Base-by-base conservation (phyloP, 1,140 invertebrate species). In the Magallana ariakensis region DNA sequence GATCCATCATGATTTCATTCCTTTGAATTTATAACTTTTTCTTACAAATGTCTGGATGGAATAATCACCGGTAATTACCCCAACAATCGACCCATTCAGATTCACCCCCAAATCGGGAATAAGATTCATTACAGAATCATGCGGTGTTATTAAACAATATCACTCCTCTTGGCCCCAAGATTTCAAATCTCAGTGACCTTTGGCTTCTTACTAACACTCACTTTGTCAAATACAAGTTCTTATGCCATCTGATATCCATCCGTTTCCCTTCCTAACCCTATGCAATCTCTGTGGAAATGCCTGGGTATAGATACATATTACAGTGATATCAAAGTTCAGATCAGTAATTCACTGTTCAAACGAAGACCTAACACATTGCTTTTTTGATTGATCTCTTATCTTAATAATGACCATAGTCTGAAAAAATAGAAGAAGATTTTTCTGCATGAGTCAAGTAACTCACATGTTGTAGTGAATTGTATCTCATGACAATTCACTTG, bases 1-100 rank as follows among this genome's bases (percentile, higher is more conserved):
- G n/a, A 70, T 70, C 66, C 19, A 70, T 70, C 66, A 70, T 22
- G 66, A 70, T 70, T 70, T 26, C 66, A 70, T 70, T 70, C 66
- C 66, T 70, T 70, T 70, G 66, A 70, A 70, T 70, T 70, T 70
- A 70, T 70, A 70, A 70, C 66, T 70, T 70, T 70, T 70, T 70
- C 66, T 70, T 70, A 70, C 66, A 70, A 70, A 70, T 70, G 66
- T 22, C 66, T 70, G 22, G 66, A 19, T 70, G 33, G 66, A 70
- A 70, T 70, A 70, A 70, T 70, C 66, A 70, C 66, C 66, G 33
- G 33, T 70, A 70, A 70, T 70, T 70, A 70, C 19, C 7, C 66
- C 22, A 70, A 70, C 66, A 70, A 70, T 70, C 66, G 19, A 70
- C 66, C 66, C 19, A 70, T 70, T 70, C 66, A 70, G 66, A 70